Evolutionary conservation across 2,888 invertebrate genomes (phyloP).

Genomic region (Drosophila paracracens): DNA sequence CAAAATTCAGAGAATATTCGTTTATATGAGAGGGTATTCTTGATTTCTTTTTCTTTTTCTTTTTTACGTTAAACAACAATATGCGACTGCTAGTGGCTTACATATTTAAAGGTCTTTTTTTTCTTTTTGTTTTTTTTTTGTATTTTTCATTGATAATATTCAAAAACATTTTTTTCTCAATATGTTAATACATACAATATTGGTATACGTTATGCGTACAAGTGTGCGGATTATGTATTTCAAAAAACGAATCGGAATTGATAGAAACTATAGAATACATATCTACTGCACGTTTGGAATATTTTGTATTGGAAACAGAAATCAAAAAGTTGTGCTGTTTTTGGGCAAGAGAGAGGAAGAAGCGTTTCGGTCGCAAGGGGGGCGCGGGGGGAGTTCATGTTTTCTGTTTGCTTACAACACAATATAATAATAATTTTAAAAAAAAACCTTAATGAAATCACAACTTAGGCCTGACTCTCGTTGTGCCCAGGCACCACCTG

Average conservation of each 20-base stretch:
- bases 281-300: not conserved
- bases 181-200: constrained; percentile 26
- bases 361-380: constrained; percentile 11
- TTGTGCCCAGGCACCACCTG: constrained; percentile 68
- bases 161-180: constrained; percentile 44
- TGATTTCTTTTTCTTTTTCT: constrained; percentile 16
- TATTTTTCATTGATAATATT: constrained; percentile 26
- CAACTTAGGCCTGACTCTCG: constrained; percentile 82
- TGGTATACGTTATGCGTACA: constrained; percentile 17
- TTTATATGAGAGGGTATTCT: constrained; percentile 26
- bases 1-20: constrained; percentile 58
- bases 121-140: constrained; percentile 20
- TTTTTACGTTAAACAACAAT: constrained; percentile 66
- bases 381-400: not conserved
- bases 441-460: constrained; percentile 46
- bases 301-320: constrained; percentile 10
- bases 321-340: constrained; percentile 21
- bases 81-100: constrained; percentile 59
- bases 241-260: not conserved
- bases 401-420: constrained; percentile 54
- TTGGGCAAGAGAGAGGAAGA: constrained; percentile 23
- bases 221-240: constrained; percentile 9
- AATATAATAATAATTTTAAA: constrained; percentile 41
- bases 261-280: not conserved
- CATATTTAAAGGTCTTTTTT: constrained; percentile 30